phyloP scores from a whole-genome alignment of 1,140 invertebrate species.

The Formica exsecta region DNA sequence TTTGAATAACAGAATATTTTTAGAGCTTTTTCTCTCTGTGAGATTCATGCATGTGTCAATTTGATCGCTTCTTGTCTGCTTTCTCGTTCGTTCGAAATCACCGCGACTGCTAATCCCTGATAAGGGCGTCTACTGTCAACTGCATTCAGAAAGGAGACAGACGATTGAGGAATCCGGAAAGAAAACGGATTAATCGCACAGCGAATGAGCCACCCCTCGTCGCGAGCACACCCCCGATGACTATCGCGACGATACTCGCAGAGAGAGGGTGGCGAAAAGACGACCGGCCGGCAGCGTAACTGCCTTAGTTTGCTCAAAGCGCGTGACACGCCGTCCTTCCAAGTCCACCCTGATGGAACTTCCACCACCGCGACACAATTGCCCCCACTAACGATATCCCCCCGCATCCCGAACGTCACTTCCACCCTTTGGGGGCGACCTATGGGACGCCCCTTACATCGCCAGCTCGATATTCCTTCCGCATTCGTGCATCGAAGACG shows the following conservation, averaged over 20 bases:
- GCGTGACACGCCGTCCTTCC: slow-evolving; percentile 67
- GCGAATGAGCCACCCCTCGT: not conserved
- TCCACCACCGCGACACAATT: slow-evolving; percentile 58
- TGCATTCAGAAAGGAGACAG: not conserved
- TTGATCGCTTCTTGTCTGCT: not conserved
- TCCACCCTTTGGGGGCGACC: slow-evolving; percentile 26
- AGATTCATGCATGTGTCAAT: not conserved
- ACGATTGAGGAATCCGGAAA: not conserved
- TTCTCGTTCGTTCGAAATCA: not conserved
- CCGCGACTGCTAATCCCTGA: not conserved
- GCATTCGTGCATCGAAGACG: slow-evolving; percentile 67
- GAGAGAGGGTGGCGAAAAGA: slow-evolving; percentile 45
- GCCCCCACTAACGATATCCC: slow-evolving; percentile 21
- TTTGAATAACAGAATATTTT: not conserved
- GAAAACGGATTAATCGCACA: slow-evolving; percentile 51
- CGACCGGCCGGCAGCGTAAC: slow-evolving; percentile 58
- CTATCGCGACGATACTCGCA: slow-evolving; percentile 44
- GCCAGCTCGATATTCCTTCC: slow-evolving; percentile 73
- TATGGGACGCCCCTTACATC: slow-evolving; percentile 13
- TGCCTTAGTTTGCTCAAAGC: slow-evolving; percentile 65
- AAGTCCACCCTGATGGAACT: slow-evolving; percentile 20
- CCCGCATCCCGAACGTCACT: slow-evolving; percentile 39
- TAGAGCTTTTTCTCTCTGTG: not conserved
- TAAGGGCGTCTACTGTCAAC: not conserved
- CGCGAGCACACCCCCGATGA: slow-evolving; percentile 18